Base-by-base conservation (phyloP, 2,113 vertebrate species). In the Anolis sagrei region DNA sequence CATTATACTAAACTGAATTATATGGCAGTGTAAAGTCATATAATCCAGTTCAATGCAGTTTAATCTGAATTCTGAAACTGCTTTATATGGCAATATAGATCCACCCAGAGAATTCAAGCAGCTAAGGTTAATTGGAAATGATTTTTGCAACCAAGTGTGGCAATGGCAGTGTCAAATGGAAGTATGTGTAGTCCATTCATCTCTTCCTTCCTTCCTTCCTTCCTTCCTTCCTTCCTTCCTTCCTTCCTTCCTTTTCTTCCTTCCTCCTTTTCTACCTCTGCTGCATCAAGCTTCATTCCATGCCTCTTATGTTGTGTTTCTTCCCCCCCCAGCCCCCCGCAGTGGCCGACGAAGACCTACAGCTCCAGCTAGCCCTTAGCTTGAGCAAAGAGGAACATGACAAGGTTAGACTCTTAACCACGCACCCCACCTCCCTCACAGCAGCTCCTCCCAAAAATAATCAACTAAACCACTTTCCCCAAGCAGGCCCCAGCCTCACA, bases 381-480 rank as follows among this genome's bases (percentile, higher is more conserved):
- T 93, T 98, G 96, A 98, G 98, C 97, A 96, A 97, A 95, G 98
- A 98, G 95, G 94, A 97, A 70, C 97, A 97, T 54, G 97, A 98
- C 96, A 96, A 98, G 98, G 98, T 98, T 93, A 96, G 93, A 91
- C 89, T 82, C 77, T 86, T 32, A 58, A 64, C 32, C 73, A 21
- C 32, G n/a, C 27, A 18, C n/a, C 51, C 2, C 85, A 2, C 44
- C 21, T 27, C 34, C 21, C 70, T 23, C 32, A 48, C n/a, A 48
- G 18, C 32, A n/a, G 76, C 62, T 34, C 77, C 78, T 78, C 21
- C 13, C 82, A 7, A 19, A 66, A 80, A 78, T 62, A 76, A 82
- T 79, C 76, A 70, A 79, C 81, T 88, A 76, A 70, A 86, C 82
- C 76, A 61, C 68, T 68, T 82, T n/a, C 80, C 66, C 36, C 61